Conservation (phyloP, 2,113 vertebrate species). For the Mesembrinibis cayennensis region DNA sequence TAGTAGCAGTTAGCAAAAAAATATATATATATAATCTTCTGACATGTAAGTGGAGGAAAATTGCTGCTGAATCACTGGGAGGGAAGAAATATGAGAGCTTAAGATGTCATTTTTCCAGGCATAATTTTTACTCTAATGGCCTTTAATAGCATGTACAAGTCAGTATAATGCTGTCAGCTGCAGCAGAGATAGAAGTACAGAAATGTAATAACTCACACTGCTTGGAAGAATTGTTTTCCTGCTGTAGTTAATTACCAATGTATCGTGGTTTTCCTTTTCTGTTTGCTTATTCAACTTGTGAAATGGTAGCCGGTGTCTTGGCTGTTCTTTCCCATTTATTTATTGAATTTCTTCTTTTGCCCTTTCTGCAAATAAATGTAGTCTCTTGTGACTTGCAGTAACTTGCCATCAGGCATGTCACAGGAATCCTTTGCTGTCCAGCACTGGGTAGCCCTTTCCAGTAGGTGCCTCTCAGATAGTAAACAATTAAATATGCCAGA, state of each 20-base stretch:
- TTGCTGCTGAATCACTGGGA: slow-evolving; percentile 46
- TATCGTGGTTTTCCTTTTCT: not conserved
- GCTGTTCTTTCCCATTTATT: not conserved
- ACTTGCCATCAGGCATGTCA: not conserved
- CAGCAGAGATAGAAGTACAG: slow-evolving; percentile 4
- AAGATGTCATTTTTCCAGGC: slow-evolving; percentile 50
- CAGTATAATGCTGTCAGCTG: slow-evolving; percentile 35
- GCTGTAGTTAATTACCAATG: slow-evolving; percentile 21
- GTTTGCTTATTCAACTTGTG: not conserved
- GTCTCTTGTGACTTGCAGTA: not conserved
- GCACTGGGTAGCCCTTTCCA: not conserved
- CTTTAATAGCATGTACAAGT: slow-evolving; percentile 43
- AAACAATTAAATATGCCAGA: not conserved
- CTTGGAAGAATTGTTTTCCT: slow-evolving; percentile 23
- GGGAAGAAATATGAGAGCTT: slow-evolving; percentile 24
- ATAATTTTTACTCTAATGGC: slow-evolving; percentile 58
- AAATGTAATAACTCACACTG: not conserved
- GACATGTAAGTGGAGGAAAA: slow-evolving; percentile 38
- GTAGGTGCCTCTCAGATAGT: not conserved
- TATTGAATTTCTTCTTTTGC: not conserved
- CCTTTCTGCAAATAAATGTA: not conserved
- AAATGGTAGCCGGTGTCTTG: not conserved
- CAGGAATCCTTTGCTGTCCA: not conserved
- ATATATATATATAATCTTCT: not conserved
- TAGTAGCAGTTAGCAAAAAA: not conserved